phyloP scores from a whole-genome alignment of 2,113 vertebrate genomes.

The Syngnathus typhle region DNA sequence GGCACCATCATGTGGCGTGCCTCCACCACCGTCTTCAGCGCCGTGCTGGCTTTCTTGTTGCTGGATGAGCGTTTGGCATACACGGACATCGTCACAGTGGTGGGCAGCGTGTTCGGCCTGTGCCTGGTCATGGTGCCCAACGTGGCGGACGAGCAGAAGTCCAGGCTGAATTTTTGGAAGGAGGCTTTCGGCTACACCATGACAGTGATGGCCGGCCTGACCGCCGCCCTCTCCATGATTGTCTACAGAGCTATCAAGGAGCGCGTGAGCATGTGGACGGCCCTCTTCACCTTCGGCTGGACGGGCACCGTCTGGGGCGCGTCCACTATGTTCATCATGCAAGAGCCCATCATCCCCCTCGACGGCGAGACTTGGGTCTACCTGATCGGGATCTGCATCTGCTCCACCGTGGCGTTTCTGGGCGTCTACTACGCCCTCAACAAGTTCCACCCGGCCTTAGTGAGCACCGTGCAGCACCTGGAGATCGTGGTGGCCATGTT shows the following conservation, averaged over 20 bases:
- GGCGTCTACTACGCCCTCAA: slow-evolving; percentile 94
- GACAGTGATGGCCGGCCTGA: slow-evolving; percentile 93
- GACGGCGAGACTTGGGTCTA: slow-evolving; percentile 96
- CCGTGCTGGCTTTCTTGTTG: slow-evolving; percentile 89
- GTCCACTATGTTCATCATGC: slow-evolving; percentile 96
- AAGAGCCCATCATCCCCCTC: slow-evolving; percentile 92
- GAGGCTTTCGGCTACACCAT: slow-evolving; percentile 97
- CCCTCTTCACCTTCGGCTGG: slow-evolving; percentile 97
- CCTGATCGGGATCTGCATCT: slow-evolving; percentile 89
- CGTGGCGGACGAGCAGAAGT: slow-evolving; percentile 83
- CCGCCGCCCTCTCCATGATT: slow-evolving; percentile 95
- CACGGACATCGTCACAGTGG: slow-evolving; percentile 81
- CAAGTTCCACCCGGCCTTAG: slow-evolving; percentile 94
- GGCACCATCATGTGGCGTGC: slow-evolving; percentile 98
- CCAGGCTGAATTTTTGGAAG: slow-evolving; percentile 87
- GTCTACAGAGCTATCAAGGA: slow-evolving; percentile 94
- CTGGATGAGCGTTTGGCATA: slow-evolving; percentile 88
- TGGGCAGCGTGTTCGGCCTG: slow-evolving; percentile 86
- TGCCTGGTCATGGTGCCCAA: slow-evolving; percentile 97
- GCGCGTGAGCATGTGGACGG: slow-evolving; percentile 96
- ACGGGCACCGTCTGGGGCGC: slow-evolving; percentile 92
- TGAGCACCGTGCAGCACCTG: slow-evolving; percentile 95
- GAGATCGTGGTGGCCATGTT: slow-evolving; percentile 95
- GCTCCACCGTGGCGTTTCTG: slow-evolving; percentile 94
- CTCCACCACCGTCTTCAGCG: slow-evolving; percentile 93